phyloP scores from a whole-genome alignment of 2,888 invertebrate genomes.

The Aporophyla nigra region DNA sequence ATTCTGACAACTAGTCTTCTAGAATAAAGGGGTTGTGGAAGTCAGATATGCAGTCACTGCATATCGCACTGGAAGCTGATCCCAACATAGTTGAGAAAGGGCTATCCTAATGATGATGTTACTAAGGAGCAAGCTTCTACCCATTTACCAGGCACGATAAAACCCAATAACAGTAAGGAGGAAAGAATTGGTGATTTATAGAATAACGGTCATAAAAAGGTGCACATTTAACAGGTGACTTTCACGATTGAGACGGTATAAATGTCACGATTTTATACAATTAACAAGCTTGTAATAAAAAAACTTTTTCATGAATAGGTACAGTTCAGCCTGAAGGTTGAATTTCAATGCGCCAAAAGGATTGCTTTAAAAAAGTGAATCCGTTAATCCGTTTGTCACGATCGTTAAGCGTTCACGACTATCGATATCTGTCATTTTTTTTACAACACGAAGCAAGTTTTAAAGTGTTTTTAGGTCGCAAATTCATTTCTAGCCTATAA shows the following conservation, averaged over 20 bases:
- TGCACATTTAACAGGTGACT: slow-evolving; percentile 35
- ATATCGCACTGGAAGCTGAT: too few species aligned
- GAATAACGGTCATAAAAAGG: slow-evolving; percentile 1
- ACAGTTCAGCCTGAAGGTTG: slow-evolving; percentile 16
- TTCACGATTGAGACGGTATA: slow-evolving; percentile 11
- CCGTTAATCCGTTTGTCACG: slow-evolving; percentile 57
- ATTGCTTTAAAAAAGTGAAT: neutral
- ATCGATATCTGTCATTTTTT: slow-evolving; percentile 40
- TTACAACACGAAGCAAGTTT: neutral
- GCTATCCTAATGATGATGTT: too few species aligned
- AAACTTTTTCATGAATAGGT: slow-evolving; percentile 10
- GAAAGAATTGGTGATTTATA: neutral
- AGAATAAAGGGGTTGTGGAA: too few species aligned
- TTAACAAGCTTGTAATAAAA: neutral
- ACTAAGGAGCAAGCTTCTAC: too few species aligned
- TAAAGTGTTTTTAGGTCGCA: neutral
- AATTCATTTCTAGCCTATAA: neutral
- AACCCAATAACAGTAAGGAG: neutral
- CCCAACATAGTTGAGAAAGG: too few species aligned
- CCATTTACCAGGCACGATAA: neutral
- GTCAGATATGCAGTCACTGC: too few species aligned
- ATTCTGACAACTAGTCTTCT: too few species aligned
- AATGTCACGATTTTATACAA: slow-evolving; percentile 33
- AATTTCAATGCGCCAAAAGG: slow-evolving; percentile 26
- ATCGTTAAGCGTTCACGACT: slow-evolving; percentile 50